These are phyloP conservation scores for Holocentrus rufus DNA, from an alignment of 2,797 vertebrate genomes.

Conservation along the genomic window DNA sequence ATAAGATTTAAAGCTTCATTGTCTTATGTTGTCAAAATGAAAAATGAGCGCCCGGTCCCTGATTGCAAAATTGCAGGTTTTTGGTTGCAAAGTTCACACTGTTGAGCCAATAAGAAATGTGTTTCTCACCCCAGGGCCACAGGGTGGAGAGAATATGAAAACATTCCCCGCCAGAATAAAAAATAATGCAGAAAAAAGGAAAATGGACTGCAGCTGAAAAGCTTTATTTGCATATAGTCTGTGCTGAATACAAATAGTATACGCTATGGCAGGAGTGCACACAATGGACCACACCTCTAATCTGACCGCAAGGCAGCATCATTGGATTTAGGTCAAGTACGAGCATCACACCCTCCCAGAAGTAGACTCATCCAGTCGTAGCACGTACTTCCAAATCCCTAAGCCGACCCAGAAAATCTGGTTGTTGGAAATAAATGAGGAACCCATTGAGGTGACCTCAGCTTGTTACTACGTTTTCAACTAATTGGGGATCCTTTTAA, in stretches of 20 bases:
- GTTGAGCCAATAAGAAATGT: constrained; percentile 28
- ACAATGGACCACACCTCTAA: background rate
- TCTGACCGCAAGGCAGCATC: background rate
- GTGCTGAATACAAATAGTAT: background rate
- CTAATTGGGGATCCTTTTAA: no score
- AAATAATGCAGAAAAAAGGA: constrained; percentile 4
- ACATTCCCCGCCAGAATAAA: constrained; percentile 18
- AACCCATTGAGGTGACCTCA: no score
- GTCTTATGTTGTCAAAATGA: constrained; percentile 33
- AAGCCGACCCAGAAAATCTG: no score
- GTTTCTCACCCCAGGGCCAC: constrained; percentile 4
- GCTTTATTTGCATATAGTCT: constrained; percentile 14
- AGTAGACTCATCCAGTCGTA: background rate
- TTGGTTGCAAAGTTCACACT: constrained; percentile 41
- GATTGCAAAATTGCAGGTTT: constrained; percentile 51
- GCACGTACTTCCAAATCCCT: no score
- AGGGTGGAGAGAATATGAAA: constrained; percentile 11
- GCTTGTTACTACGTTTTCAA: no score
- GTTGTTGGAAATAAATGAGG: no score
- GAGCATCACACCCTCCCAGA: background rate
- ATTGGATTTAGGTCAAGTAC: background rate
- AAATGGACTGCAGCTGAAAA: constrained; percentile 4
- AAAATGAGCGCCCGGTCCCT: constrained; percentile 36
- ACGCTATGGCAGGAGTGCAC: background rate
- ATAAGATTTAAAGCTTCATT: constrained; percentile 19